Evolutionary conservation across 2,797 vertebrate species (phyloP).

Genomic region (Aeoliscus strigatus): DNA sequence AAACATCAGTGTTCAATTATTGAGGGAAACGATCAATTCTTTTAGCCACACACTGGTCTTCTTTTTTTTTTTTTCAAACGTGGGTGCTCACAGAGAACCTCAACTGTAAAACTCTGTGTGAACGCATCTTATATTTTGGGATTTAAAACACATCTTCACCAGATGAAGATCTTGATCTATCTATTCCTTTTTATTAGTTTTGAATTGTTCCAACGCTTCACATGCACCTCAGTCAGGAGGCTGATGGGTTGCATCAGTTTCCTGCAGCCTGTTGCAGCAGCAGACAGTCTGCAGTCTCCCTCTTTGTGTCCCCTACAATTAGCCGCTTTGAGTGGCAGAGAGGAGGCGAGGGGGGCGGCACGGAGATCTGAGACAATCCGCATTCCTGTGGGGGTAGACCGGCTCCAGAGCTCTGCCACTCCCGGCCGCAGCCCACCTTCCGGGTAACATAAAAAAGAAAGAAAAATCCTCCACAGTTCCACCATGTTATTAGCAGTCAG

Average conservation of each 20-base stretch:
- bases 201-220: no score
- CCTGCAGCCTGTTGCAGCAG: constrained; percentile 50
- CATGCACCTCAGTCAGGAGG: not conserved
- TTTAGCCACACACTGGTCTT: no score
- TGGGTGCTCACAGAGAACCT: no score
- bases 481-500: constrained; percentile 56
- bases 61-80: no score
- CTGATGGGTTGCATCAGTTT: constrained; percentile 13
- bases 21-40: no score
- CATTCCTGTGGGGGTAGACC: constrained; percentile 95
- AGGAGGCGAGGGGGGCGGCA: constrained; percentile 79
- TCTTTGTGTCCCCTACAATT: constrained; percentile 78
- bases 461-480: constrained; percentile 49
- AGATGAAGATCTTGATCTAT: no score
- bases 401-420: constrained; percentile 88
- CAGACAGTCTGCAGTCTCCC: constrained; percentile 71
- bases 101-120: no score
- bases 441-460: constrained; percentile 49
- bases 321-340: constrained; percentile 78
- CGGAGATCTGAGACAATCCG: constrained; percentile 83
- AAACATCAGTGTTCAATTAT: no score
- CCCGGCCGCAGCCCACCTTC: constrained; percentile 75
- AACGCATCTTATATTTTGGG: no score
- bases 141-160: no score
- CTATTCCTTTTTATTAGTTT: no score